Base-by-base conservation (phyloP, 2,888 invertebrate species). In the Phaonia tiefii region DNA sequence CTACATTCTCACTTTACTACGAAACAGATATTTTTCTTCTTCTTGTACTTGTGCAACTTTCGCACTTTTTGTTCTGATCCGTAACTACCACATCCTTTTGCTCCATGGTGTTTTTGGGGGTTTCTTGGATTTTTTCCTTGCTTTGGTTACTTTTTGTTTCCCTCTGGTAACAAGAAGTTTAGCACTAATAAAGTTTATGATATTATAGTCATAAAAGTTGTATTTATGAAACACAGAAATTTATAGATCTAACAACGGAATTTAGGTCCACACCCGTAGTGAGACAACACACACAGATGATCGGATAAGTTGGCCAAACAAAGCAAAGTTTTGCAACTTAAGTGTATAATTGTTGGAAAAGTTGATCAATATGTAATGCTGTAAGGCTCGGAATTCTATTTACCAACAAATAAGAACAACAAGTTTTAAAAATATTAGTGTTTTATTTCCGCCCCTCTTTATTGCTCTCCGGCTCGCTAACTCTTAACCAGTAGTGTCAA, bases 261-360 rank as follows among this genome's bases (percentile, higher is more conserved):
- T 31, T 5, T 31, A 5, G 4, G 31, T 31, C 8, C 31, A 31
- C 31, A 31, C 31, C 31, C 31, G 8, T n/a, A n/a, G 3, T 3
- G 8, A 3, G 4, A 31, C 3, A 31, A 3, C 20, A 20, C 46
- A 22, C 54, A 54, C 25, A 22, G 13, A 25, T 25, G n/a, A n/a
- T 13, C 54, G 5, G 54, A 4, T 25, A 20, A 13, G n/a, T 8
- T 11, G 44, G n/a, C 4, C 10, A 11, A 2, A n/a, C 13, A 11
- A 2, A 11, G 44, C 44, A 44, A 42, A 63, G 39, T 63, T 60
- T 22, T 42, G 37, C 58, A 63, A 63, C 63, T 63, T 63, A 63
- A 63, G 63, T 42, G 42, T 63, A 42, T 63, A 63, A 63, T 63
- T 63, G 63, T 63, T 63, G 42, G 63, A 11, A 42, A 63, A 63